A percentile compares a stretch with the other conserved stretches of the same genome.
phyloP scores from a whole-genome alignment of 2,888 invertebrate genomes.

The Hirtodrosophila trivittata region DNA sequence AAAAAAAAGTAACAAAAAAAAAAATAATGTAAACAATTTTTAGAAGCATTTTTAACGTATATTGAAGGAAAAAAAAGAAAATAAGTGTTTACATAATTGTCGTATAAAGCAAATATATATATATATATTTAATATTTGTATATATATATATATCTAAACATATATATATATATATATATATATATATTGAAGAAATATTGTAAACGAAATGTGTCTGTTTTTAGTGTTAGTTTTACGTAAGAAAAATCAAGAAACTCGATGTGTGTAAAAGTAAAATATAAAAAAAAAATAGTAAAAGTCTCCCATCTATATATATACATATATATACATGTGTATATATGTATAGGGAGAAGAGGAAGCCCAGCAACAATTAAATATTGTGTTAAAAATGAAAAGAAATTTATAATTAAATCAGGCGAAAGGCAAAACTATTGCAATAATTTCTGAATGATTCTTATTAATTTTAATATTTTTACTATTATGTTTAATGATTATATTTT shows the following conservation, averaged over 20 bases:
- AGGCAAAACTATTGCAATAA: slow-evolving; percentile 15
- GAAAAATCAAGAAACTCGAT: slow-evolving; percentile 48
- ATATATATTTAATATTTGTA: slow-evolving; percentile 38
- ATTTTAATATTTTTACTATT: slow-evolving; percentile 1
- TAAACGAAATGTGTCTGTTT: slow-evolving; percentile 80
- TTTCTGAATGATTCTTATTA: slow-evolving; percentile 19
- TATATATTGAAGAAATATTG: slow-evolving; percentile 34
- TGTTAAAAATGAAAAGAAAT: slow-evolving; percentile 31
- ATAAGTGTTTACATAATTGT: slow-evolving; percentile 73
- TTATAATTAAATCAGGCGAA: slow-evolving; percentile 2
- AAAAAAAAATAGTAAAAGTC: slow-evolving; percentile 11
- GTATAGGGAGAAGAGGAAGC: slow-evolving; percentile 29
- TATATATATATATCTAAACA: slow-evolving; percentile 34
- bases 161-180: slow-evolving; percentile 34
- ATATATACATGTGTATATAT: slow-evolving; percentile 17
- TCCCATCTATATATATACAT: slow-evolving; percentile 16
- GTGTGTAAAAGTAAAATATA: slow-evolving; percentile 50
- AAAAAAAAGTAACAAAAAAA: slow-evolving; percentile 43
- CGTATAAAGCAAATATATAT: slow-evolving; percentile 36
- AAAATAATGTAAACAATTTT: slow-evolving; percentile 72
- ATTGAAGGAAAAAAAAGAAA: slow-evolving; percentile 38
- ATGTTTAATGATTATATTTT: not conserved
- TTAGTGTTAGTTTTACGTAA: slow-evolving; percentile 80
- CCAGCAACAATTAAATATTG: slow-evolving; percentile 36
- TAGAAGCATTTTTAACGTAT: slow-evolving; percentile 78